Evolutionary conservation across 1,140 invertebrate species (phyloP).

Genomic region (Eubasilissa regina): DNA sequence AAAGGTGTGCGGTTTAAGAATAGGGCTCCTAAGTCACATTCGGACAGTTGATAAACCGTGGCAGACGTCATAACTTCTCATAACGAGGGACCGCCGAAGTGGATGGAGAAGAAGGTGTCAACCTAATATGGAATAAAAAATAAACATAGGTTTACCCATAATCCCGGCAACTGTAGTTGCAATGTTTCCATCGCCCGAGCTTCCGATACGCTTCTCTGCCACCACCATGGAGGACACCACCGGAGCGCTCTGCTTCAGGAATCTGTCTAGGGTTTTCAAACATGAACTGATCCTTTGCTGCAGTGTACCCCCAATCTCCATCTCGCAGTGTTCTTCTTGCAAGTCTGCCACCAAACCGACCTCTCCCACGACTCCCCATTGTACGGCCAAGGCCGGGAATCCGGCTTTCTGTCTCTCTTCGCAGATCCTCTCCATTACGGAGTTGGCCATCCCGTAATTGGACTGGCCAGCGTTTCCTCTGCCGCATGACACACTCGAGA

Average conservation of each 20-base stretch:
- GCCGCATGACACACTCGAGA: constrained; percentile 91
- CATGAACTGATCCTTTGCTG: constrained; percentile 89
- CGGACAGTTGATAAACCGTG: too few relatives aligned
- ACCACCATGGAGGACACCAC: constrained; percentile 87
- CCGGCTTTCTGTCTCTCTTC: constrained; percentile 74
- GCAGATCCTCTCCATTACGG: constrained; percentile 82
- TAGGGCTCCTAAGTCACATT: too few relatives aligned
- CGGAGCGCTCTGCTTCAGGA: constrained; percentile 77
- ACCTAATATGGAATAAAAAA: too few relatives aligned
- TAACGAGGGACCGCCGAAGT: too few relatives aligned
- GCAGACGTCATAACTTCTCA: too few relatives aligned
- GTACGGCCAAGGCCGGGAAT: constrained; percentile 78
- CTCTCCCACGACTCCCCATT: constrained; percentile 83
- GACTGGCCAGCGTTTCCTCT: constrained; percentile 91
- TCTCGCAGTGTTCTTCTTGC: constrained; percentile 85
- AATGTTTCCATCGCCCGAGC: constrained; percentile 74
- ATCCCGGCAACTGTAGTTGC: constrained; percentile 79
- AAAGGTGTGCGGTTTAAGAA: too few relatives aligned
- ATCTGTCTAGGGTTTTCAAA: constrained; percentile 78
- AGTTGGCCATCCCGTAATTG: constrained; percentile 88
- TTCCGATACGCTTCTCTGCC: constrained; percentile 78
- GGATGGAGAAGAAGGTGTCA: too few relatives aligned
- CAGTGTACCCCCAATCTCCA: constrained; percentile 85
- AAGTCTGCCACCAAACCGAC: constrained; percentile 85
- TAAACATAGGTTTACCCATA: constrained; percentile 69